Evolutionary conservation across 2,797 vertebrate species (phyloP).

Genomic region (Eospalax fontanierii): DNA sequence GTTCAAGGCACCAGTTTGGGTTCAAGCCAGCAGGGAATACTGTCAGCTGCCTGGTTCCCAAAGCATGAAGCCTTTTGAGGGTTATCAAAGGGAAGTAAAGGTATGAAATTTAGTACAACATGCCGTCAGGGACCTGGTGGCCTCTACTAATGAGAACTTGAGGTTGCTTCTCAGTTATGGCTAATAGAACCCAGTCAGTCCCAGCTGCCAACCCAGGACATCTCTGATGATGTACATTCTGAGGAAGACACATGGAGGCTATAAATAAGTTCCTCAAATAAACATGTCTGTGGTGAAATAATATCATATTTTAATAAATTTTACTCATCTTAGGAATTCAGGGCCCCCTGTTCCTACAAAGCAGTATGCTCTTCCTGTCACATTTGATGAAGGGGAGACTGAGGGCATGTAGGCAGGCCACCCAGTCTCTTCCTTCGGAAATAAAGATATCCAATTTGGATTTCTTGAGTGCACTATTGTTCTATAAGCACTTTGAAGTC

Average conservation of each 20-base stretch:
- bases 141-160: neutral
- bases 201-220: neutral
- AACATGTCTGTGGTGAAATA: no score
- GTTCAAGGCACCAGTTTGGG: neutral
- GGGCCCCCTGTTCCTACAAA: neutral
- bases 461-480: neutral
- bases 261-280: neutral
- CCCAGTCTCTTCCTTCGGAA: fast-evolving
- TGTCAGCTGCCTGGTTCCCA: neutral
- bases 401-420: fast-evolving
- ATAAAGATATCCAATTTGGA: no score
- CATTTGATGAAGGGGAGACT: neutral
- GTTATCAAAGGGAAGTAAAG: neutral
- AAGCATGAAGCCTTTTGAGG: neutral
- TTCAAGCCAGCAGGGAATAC: neutral
- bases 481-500: neutral
- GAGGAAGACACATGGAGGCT: neutral
- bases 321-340: neutral
- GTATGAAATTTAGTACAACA: no score
- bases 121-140: fast-evolving
- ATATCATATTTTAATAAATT: neutral
- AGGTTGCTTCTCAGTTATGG: neutral
- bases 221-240: fast-evolving
- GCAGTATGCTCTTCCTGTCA: neutral
- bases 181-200: neutral